Evolutionary conservation across 35 echinoderm and acorn worm genomes (phyloP).

Genomic region (Lytechinus pictus): DNA sequence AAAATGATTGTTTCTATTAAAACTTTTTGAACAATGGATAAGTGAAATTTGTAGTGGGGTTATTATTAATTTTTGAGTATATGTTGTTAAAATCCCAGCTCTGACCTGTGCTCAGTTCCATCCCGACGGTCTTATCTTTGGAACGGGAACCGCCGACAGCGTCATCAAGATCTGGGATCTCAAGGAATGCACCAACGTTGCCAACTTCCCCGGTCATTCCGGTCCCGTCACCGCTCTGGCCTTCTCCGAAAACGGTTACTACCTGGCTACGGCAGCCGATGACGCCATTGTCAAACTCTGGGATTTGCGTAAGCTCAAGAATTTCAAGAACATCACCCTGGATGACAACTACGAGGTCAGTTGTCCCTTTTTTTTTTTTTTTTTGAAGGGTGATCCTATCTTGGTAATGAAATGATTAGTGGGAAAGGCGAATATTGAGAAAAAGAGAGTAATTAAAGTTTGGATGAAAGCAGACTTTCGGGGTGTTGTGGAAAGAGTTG

Average conservation of each 20-base stretch:
- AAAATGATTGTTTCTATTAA: too few species aligned
- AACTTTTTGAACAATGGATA: too few species aligned
- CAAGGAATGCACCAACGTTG: conserved; percentile 96
- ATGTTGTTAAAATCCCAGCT: conserved; percentile 50
- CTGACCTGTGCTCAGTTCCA: conserved; percentile 99
- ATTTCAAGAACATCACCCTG: conserved; percentile 97
- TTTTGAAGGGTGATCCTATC: too few species aligned
- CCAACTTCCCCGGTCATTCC: conserved; percentile 98
- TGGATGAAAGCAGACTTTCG: too few species aligned
- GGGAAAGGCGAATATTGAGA: too few species aligned
- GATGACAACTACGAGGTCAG: conserved; percentile 94
- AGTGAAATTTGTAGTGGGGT: too few species aligned
- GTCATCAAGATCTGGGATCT: conserved; percentile 99
- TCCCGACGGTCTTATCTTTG: conserved; percentile 99
- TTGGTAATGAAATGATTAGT: too few species aligned
- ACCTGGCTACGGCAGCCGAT: conserved; percentile 96
- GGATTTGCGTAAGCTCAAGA: conserved; percentile 99
- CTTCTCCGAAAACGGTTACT: conserved; percentile 99
- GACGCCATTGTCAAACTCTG: conserved; percentile 97
- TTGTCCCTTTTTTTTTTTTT: background rate
- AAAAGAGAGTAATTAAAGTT: too few species aligned
- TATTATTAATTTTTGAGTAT: too few species aligned
- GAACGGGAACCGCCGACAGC: conserved; percentile 95
- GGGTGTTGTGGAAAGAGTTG: too few species aligned
- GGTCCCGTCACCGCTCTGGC: conserved; percentile 97